Conservation (phyloP, 2,797 vertebrate genomes). For the Momotus momota region DNA sequence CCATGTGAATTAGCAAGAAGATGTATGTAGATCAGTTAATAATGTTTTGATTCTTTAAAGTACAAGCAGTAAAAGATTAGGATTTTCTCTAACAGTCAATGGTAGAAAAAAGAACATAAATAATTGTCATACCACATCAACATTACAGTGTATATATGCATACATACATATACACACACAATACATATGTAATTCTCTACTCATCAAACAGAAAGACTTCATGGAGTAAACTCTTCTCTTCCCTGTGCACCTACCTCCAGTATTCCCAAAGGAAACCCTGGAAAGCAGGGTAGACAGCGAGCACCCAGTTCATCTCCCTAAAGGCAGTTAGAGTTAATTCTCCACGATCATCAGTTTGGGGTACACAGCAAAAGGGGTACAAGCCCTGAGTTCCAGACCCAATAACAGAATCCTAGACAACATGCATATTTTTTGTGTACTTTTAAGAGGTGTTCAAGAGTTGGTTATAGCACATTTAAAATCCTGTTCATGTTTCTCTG, state of each 20-base stretch:
- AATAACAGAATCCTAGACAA: conserved; percentile 10
- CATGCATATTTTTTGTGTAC: neutral
- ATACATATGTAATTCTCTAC: neutral
- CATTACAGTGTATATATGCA: neutral
- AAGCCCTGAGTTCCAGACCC: neutral
- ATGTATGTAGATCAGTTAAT: neutral
- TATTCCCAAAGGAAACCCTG: neutral
- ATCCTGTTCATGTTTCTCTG: conserved; percentile 40
- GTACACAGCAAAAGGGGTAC: neutral
- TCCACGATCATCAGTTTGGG: neutral
- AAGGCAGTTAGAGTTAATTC: neutral
- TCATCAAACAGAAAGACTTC: neutral
- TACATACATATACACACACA: neutral
- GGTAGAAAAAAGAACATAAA: neutral
- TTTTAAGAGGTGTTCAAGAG: conserved; percentile 14
- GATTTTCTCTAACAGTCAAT: neutral
- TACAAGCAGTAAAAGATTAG: neutral
- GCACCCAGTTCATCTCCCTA: neutral
- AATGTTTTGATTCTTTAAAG: neutral
- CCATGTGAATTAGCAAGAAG: neutral
- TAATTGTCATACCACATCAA: neutral
- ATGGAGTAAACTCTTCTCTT: neutral
- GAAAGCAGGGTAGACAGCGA: neutral
- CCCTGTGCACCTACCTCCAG: neutral
- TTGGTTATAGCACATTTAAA: conserved; percentile 29